phyloP scores from a whole-genome alignment of 2,113 vertebrate genomes.

The Epinephelus cyanopodus region DNA sequence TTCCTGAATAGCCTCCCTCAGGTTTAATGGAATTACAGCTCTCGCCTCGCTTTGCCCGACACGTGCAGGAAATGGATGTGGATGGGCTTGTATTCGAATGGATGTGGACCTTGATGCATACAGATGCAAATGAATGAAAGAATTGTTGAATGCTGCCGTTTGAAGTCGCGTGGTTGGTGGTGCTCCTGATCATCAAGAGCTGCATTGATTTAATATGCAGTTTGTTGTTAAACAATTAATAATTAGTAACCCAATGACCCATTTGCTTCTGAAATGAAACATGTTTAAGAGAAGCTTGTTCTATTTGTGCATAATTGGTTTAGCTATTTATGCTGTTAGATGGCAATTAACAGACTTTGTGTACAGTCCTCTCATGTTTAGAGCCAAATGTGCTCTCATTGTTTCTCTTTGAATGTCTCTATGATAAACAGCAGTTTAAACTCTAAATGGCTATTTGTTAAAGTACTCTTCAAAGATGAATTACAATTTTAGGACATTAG shows the following conservation, averaged over 20 bases:
- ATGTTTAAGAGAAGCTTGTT: slow-evolving; percentile 78
- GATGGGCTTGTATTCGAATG: slow-evolving; percentile 38
- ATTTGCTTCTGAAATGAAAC: slow-evolving; percentile 78
- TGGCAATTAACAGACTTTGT: slow-evolving; percentile 75
- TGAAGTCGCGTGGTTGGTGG: slow-evolving; percentile 70
- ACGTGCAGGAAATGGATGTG: slow-evolving; percentile 38
- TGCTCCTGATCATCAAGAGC: slow-evolving; percentile 75
- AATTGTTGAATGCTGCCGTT: slow-evolving; percentile 62
- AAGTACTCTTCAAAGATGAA: slow-evolving; percentile 45
- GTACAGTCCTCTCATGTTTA: slow-evolving; percentile 62
- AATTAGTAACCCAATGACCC: slow-evolving; percentile 81
- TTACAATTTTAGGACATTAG: slow-evolving; percentile 47
- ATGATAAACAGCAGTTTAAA: slow-evolving; percentile 63
- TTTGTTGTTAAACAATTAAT: slow-evolving; percentile 83
- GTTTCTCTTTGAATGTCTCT: slow-evolving; percentile 55
- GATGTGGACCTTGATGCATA: slow-evolving; percentile 46
- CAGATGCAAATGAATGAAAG: slow-evolving; percentile 70
- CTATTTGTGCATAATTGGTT: slow-evolving; percentile 77
- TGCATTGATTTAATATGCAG: slow-evolving; percentile 75
- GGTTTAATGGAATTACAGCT: slow-evolving; percentile 46
- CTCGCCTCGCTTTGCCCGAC: slow-evolving; percentile 15
- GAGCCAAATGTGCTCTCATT: slow-evolving; percentile 49
- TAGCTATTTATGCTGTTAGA: slow-evolving; percentile 77
- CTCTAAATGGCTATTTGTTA: slow-evolving; percentile 49
- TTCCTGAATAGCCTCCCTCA: slow-evolving; percentile 17